Evolutionary conservation across 2,888 invertebrate species (phyloP).

Genomic region (Eilema griseolum): DNA sequence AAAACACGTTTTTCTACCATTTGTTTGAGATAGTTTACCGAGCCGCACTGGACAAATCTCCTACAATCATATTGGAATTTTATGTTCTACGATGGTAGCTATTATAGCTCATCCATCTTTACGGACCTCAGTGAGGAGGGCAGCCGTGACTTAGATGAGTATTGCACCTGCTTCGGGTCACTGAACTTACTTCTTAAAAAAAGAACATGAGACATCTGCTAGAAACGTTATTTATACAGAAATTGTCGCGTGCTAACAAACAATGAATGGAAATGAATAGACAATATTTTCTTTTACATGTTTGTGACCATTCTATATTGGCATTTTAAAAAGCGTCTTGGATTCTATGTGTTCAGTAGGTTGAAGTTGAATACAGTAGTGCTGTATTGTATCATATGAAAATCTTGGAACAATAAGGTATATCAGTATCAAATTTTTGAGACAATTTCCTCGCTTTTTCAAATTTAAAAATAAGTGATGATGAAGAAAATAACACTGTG

Average conservation of each 20-base stretch:
- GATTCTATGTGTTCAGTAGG: neutral
- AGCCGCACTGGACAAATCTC: constrained; percentile 18
- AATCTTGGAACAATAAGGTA: neutral
- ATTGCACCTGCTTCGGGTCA: constrained; percentile 63
- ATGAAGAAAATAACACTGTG: too few relatives aligned
- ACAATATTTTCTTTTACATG: constrained; percentile 10
- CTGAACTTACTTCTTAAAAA: constrained; percentile 49
- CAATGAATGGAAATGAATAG: constrained; percentile 6
- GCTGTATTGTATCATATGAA: neutral
- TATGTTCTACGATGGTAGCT: constrained; percentile 58
- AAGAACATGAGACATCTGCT: constrained; percentile 20
- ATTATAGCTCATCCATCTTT: constrained; percentile 69
- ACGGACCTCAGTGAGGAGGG: constrained; percentile 47
- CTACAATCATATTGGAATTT: constrained; percentile 48
- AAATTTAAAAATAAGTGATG: too few relatives aligned
- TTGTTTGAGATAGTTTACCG: constrained; percentile 16
- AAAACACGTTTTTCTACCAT: neutral
- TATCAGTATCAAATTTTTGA: too few relatives aligned
- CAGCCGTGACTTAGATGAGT: constrained; percentile 70
- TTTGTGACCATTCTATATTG: neutral
- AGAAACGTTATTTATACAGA: constrained; percentile 26
- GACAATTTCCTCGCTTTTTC: too few relatives aligned
- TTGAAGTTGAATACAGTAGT: neutral
- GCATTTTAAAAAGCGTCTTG: neutral
- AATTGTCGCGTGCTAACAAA: constrained; percentile 28